Base-by-base conservation (phyloP, 2,888 invertebrate genomes). In the Limenitis camilla region DNA sequence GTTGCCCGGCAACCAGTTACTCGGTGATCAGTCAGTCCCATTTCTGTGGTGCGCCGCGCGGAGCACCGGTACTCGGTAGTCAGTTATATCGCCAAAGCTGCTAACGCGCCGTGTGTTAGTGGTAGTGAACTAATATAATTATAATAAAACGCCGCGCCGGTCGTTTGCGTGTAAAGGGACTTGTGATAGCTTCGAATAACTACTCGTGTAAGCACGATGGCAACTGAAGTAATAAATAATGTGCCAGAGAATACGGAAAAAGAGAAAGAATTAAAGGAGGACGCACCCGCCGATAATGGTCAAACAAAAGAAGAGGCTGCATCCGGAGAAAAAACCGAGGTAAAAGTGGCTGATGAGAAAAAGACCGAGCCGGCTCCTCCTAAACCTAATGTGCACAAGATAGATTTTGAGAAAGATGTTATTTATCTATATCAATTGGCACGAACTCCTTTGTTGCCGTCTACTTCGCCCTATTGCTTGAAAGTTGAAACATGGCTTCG, bases 401-500 rank as follows among this genome's bases (percentile, higher is more conserved):
- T 90, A 61, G 95, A 95, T 83, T 97, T 91, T 77, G 96, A 97
- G 74, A 95, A 96, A 88, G 97, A 97, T 82, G 89, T 95, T 69
- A 95, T 97, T 61, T 98, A 98, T 88, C 88, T 98, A 78, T 96
- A 96, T 84, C 97, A 97, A 86, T 96, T 97, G 81, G 92, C 96
- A 64, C 92, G 97, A 74, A 96, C 96, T 65, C 95, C 96, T 64
- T 89, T 94, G 76, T 89, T 97, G 74, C 97, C 97, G 56, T 96
- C 96, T 59, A 89, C 96, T 68, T 97, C 96, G 64, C 96, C 96
- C 54, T 97, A 94, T 84, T 96, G 96, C 88, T 91, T 97, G 78
- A 97, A 97, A 91, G 95, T 97, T 69, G 97, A 98, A 90, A 96
- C 97, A 72, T 97, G 96, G 96, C 90, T 98, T 65, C 91, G 97